Base-by-base conservation (phyloP, 2,113 vertebrate species). In the Nibea coibor region DNA sequence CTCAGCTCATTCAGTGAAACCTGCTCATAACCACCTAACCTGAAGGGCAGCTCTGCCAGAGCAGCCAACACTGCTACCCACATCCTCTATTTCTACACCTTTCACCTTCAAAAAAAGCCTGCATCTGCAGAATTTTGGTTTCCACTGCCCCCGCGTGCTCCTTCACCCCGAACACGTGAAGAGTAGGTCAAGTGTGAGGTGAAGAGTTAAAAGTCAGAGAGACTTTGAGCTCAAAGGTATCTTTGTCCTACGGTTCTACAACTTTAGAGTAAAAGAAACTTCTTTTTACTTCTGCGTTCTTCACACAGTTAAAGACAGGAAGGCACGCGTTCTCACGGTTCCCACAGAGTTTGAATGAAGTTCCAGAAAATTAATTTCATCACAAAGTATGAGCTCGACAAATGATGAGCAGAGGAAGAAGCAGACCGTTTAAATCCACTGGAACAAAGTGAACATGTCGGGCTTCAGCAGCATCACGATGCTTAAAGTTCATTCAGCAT, bases 51-150 rank as follows among this genome's bases (percentile, higher is more conserved):
- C 61, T 14, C 7, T 28, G 51, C 28, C 61, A 54, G 20, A 26
- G 22, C 22, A 19, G 45, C 31, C 20, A 42, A 12, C 54, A 0
- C 20, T 28, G 19, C 10, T 39, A 39, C 65, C 20, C 63, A 78
- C 80, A 74, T 83, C 80, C 67, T 59, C 62, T 14, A 15, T 63
- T 71, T 75, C 73, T n/a, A 28, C 71, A 63, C 67, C 59, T 66
- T 51, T 42, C 58, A 57, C 19, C 47, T 39, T 39, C 2, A 28
- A 43, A 45, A 47, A 76, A 77, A 31, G 53, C 22, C 65, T 47
- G 14, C 62, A 15, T 57, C 43, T 84, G 79, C 66, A 80, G 19
- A 79, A 35, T 22, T 4, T 5, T 4, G 9, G 14, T 72, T 77
- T 78, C 69, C 26, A 63, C 65, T 10, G 19, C 45, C 39, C 12